Conservation (phyloP, 2,113 vertebrate genomes). For the Illadopsis cleaveri region DNA sequence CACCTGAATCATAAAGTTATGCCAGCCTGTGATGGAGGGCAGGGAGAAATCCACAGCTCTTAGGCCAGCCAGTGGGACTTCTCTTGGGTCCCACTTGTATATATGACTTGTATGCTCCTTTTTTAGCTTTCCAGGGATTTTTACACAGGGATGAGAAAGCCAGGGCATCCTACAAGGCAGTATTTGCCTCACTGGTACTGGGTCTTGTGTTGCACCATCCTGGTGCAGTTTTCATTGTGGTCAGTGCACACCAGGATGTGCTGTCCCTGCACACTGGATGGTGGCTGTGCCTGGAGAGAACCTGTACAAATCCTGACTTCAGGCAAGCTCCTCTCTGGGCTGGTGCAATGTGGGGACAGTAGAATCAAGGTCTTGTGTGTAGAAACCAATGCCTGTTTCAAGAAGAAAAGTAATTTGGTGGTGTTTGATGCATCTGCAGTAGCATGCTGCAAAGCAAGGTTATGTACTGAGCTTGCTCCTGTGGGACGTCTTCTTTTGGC, state of each 20-base stretch:
- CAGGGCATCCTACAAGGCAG: background rate
- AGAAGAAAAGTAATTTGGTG: background rate
- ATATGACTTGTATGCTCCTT: background rate
- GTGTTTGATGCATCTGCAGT: background rate
- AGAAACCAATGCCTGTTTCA: background rate
- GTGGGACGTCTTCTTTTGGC: background rate
- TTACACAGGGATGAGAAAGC: background rate
- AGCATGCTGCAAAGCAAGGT: background rate
- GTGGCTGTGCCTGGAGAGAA: background rate
- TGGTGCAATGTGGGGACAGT: background rate
- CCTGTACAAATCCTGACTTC: accelerated
- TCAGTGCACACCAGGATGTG: background rate
- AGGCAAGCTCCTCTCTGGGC: accelerated
- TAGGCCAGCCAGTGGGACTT: background rate
- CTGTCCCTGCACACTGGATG: background rate
- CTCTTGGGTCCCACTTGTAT: background rate
- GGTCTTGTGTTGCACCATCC: accelerated
- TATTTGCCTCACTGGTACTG: background rate
- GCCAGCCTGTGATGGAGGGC: background rate
- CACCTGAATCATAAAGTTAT: background rate
- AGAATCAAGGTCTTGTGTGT: background rate
- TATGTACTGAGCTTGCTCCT: background rate
- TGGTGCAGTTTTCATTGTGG: background rate
- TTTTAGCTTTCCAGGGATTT: background rate
- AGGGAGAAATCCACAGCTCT: background rate